These are phyloP conservation scores for Gymnocheta viridis DNA, from an alignment of 2,888 invertebrate genomes.

Conservation along the genomic window DNA sequence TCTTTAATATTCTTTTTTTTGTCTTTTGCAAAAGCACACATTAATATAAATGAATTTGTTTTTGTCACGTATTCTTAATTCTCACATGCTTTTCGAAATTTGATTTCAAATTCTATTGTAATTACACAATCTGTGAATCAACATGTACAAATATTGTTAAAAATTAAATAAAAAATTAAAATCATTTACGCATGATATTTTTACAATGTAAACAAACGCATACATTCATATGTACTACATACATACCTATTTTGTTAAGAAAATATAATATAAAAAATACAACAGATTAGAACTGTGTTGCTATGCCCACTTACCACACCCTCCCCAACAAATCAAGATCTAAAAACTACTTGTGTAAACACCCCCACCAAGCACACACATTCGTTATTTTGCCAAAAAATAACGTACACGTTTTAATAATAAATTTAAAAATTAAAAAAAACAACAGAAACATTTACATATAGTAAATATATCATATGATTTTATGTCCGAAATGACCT, in stretches of 20 bases:
- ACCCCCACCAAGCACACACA: constrained; percentile 12
- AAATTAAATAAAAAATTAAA: neutral
- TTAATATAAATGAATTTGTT: neutral
- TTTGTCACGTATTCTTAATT: neutral
- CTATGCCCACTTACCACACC: neutral
- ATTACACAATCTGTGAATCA: constrained; percentile 1
- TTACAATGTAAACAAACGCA: constrained; percentile 30
- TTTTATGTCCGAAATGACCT: constrained; percentile 40
- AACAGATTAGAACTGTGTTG: too few relatives aligned
- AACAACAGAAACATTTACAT: neutral
- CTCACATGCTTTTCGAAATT: neutral
- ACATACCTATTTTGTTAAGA: neutral
- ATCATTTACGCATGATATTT: constrained; percentile 32
- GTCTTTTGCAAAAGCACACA: too few relatives aligned
- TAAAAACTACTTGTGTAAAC: constrained; percentile 18
- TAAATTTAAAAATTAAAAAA: neutral
- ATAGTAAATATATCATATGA: neutral
- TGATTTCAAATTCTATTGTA: neutral
- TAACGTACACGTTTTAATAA: constrained; percentile 35
- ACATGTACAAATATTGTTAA: neutral
- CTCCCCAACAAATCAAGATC: neutral
- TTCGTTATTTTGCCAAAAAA: neutral
- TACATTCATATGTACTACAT: too few relatives aligned
- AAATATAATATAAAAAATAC: too few relatives aligned
- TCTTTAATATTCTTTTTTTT: neutral